Evolutionary conservation across 2,113 vertebrate genomes (phyloP), one percentile per base, ranked within the genome.

Genomic region (Cacatua alba): DNA sequence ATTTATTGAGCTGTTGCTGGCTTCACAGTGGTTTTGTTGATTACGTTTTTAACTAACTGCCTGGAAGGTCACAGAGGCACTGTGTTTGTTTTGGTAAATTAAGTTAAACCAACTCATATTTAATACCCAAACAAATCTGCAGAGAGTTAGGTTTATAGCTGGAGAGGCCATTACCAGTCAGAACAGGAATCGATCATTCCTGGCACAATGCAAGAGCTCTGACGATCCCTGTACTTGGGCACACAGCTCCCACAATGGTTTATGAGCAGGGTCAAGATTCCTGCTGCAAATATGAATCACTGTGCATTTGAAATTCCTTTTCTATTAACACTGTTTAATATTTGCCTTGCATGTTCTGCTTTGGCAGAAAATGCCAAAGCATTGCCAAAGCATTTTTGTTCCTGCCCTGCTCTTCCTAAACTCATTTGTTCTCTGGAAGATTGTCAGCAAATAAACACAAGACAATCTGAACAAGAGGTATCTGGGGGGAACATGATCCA

Each of bases 311-410:
- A 91, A 88, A 94, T 80, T 59, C 53, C 29, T 87, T 52, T 89
- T 74, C 75, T 89, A 53, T 82, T 89, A 91, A 62, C n/a, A 41
- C 52, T 20, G 5, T 60, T 94, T 92, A 74, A 71, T 82, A 88
- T 80, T 88, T 92, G 78, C 74, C 78, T 95, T 72, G 43, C 39
- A 69, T 79, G 76, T 77, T 92, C 71, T 77, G 59, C 49, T 62
- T 76, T 70, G 69, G 94, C 91, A 95, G 44, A 89, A 84, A 91
- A 70, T 6, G 12, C 46, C 57, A 44, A 82, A 91, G 31, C 60
- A 20, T 39, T 96, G 92, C 77, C 92, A 92, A 91, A 93, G 41
- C 59, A 35, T 88, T 92, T 92, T 94, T 95, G 46, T 51, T 93
- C 82, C 71, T 67, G 68, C 64, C 33, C 57, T 59, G 33, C 21